These are phyloP conservation scores for Macaria notata DNA, from an alignment of 2,888 invertebrate genomes.

Conservation along the genomic window DNA sequence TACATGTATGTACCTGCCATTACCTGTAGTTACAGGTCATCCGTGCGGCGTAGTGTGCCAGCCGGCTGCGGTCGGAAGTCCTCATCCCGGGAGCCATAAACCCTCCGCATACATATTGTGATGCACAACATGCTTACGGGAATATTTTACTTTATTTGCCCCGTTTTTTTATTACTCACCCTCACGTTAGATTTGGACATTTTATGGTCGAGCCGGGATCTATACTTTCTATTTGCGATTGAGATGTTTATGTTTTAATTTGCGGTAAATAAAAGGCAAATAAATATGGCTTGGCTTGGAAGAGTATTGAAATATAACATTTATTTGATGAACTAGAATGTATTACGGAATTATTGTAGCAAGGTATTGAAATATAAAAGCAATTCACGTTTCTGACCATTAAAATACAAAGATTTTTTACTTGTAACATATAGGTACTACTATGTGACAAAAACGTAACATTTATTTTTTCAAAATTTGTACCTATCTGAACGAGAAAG, in stretches of 20 bases:
- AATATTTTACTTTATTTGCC: conserved; percentile 11
- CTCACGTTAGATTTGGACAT: conserved; percentile 6
- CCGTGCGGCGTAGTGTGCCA: too few relatives aligned
- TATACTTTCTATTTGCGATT: conserved; percentile 2
- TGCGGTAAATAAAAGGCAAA: not conserved
- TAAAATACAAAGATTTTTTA: too few relatives aligned
- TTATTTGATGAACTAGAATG: not conserved
- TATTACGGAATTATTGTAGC: too few relatives aligned
- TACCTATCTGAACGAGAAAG: too few relatives aligned
- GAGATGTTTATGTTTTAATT: conserved; percentile 3
- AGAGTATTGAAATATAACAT: conserved; percentile 10
- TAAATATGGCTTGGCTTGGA: not conserved
- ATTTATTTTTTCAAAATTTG: too few relatives aligned
- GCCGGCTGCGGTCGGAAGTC: conserved; percentile 13
- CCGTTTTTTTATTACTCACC: conserved; percentile 9
- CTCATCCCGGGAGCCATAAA: conserved; percentile 15
- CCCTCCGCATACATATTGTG: conserved; percentile 14
- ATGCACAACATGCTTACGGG: conserved; percentile 8
- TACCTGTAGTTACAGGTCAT: too few relatives aligned
- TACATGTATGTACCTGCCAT: too few relatives aligned
- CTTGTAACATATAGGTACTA: too few relatives aligned
- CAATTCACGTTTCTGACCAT: too few relatives aligned
- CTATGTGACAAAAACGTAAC: too few relatives aligned
- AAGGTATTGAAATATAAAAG: too few relatives aligned
- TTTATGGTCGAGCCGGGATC: conserved; percentile 6